Evolutionary conservation across 2,113 vertebrate species (phyloP).

Genomic region (Mormyrus iriodes): DNA sequence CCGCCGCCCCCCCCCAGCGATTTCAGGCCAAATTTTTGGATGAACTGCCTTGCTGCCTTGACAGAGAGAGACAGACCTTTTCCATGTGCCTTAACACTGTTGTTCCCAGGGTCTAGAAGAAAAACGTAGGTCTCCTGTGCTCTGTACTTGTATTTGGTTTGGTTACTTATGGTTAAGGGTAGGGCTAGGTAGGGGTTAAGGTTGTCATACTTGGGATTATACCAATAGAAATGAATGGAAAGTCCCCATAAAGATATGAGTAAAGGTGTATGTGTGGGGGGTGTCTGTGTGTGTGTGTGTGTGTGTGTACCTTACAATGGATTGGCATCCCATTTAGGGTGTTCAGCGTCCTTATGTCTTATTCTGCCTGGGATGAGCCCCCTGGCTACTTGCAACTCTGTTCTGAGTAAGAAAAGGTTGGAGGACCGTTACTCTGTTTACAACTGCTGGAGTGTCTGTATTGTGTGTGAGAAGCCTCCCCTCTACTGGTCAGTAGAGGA

Average conservation of each 20-base stretch:
- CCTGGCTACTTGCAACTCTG: not conserved
- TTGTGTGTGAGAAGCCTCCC: not conserved
- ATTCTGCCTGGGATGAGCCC: not conserved
- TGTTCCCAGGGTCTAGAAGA: not conserved
- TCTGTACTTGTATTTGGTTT: not conserved
- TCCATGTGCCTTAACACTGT: not conserved
- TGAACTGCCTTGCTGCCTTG: not conserved
- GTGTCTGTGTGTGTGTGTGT: not conserved
- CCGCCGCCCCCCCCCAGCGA: not conserved
- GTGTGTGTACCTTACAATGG: not conserved
- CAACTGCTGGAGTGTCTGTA: not conserved
- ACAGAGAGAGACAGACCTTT: not conserved
- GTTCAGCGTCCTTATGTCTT: not conserved
- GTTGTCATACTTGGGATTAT: too few species aligned
- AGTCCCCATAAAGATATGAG: not conserved
- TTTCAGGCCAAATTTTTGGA: not conserved
- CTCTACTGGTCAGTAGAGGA: not conserved
- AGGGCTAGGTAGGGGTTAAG: not conserved
- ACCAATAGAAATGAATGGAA: not conserved
- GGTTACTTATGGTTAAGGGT: not conserved
- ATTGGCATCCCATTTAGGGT: not conserved
- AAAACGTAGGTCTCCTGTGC: not conserved
- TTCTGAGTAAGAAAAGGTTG: not conserved
- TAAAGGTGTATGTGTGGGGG: not conserved
- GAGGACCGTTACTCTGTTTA: not conserved